Conservation (phyloP, 1,140 invertebrate species). For the Battus philenor region DNA sequence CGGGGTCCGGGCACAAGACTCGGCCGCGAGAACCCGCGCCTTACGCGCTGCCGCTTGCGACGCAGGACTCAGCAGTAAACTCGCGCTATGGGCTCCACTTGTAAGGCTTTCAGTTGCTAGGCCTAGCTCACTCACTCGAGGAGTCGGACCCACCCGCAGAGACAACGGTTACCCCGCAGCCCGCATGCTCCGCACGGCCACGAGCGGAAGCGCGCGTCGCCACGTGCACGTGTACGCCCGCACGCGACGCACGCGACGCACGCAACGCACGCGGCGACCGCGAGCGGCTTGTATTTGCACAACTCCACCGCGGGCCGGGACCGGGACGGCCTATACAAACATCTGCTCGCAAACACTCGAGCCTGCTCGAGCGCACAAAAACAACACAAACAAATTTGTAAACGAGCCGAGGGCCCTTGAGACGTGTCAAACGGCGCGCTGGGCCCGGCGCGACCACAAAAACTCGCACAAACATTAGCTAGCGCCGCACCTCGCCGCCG, state of each 20-base stretch:
- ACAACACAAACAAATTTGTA: conserved; percentile 56
- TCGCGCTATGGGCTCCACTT: neutral
- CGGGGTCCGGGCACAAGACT: neutral
- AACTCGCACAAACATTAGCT: conserved; percentile 31
- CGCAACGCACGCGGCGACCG: neutral
- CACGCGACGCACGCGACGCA: neutral
- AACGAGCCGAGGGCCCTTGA: conserved; percentile 49
- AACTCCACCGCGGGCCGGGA: conserved; percentile 23
- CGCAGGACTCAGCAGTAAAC: too few species aligned
- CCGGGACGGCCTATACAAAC: conserved; percentile 56
- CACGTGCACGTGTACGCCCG: neutral
- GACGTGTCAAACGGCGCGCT: conserved; percentile 60
- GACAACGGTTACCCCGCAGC: neutral
- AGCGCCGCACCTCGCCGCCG: conserved; percentile 36
- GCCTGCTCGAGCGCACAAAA: conserved; percentile 52
- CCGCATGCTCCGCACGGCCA: neutral
- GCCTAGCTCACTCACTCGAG: neutral
- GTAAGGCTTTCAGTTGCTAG: neutral
- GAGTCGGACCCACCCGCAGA: neutral
- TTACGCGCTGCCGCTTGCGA: too few species aligned
- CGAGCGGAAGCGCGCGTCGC: neutral
- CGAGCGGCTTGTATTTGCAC: conserved; percentile 28
- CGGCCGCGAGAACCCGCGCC: neutral
- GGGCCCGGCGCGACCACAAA: conserved; percentile 32
- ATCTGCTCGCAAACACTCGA: conserved; percentile 64